Evolutionary conservation across 2,888 invertebrate genomes (phyloP).

Genomic region (Dryococelus australis): DNA sequence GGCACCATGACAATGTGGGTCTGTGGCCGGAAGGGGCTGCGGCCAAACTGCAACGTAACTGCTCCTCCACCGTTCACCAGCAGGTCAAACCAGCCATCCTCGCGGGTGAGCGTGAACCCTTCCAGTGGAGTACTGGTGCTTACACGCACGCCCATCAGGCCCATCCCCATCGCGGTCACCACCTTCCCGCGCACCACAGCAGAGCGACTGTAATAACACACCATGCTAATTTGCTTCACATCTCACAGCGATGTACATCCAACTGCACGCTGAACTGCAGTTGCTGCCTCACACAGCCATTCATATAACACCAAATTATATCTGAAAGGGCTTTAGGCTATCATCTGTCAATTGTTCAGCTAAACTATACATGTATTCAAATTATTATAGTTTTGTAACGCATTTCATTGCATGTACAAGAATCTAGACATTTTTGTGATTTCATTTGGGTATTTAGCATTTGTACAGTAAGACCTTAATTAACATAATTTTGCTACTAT

Average conservation of each 20-base stretch:
- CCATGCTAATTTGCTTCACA: neutral
- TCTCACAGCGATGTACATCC: neutral
- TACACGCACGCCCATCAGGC: constrained; percentile 94
- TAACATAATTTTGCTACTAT: too few relatives aligned
- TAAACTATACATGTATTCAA: too few relatives aligned
- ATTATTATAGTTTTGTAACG: too few relatives aligned
- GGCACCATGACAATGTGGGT: constrained; percentile 91
- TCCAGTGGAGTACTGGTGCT: constrained; percentile 93
- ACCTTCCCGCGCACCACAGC: constrained; percentile 97
- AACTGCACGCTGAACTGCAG: neutral
- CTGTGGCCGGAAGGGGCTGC: constrained; percentile 88
- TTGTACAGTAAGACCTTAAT: too few relatives aligned
- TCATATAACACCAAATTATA: too few relatives aligned
- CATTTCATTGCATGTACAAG: too few relatives aligned
- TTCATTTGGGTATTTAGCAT: too few relatives aligned
- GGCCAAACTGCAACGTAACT: constrained; percentile 92
- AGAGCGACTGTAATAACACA: constrained; percentile 77
- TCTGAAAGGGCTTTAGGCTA: too few relatives aligned
- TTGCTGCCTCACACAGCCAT: too few relatives aligned
- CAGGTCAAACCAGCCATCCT: constrained; percentile 97
- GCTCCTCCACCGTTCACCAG: constrained; percentile 99
- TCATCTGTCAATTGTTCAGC: too few relatives aligned
- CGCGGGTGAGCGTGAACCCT: constrained; percentile 92
- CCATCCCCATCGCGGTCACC: constrained; percentile 88
- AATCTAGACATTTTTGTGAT: too few relatives aligned